phyloP scores from a whole-genome alignment of 2,888 invertebrate genomes.

The Callimorpha dominula region DNA sequence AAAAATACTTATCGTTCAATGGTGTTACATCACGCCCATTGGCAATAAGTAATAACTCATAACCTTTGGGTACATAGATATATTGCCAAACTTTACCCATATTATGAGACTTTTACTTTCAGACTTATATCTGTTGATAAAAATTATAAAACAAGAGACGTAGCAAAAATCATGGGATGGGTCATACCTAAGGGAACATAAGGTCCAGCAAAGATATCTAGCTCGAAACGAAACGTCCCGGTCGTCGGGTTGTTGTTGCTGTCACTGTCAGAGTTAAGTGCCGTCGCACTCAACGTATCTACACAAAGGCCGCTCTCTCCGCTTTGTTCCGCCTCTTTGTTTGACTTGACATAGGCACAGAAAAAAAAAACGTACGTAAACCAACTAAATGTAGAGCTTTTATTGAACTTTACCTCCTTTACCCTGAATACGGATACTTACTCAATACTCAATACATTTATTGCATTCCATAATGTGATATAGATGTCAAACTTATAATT shows the following conservation, averaged over 20 bases:
- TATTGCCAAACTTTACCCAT: slow-evolving; percentile 6
- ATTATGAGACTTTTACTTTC: slow-evolving; percentile 2
- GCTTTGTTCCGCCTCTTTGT: slow-evolving; percentile 85
- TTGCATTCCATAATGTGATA: no score
- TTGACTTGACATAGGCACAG: slow-evolving; percentile 74
- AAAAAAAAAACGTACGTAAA: slow-evolving; percentile 64
- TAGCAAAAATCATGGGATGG: slow-evolving; percentile 16
- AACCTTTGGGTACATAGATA: not conserved
- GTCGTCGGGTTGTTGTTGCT: slow-evolving; percentile 57
- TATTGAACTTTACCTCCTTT: slow-evolving; percentile 51
- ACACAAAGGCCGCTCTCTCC: slow-evolving; percentile 82
- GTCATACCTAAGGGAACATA: slow-evolving; percentile 30
- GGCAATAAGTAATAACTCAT: slow-evolving; percentile 3
- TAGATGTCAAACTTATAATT: no score
- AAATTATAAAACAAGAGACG: slow-evolving; percentile 11
- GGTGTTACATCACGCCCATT: not conserved
- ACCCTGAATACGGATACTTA: slow-evolving; percentile 32
- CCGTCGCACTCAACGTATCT: slow-evolving; percentile 74
- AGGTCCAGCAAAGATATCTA: slow-evolving; percentile 43
- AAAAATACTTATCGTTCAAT: slow-evolving; percentile 11
- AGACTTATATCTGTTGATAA: not conserved
- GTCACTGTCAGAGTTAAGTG: slow-evolving; percentile 79
- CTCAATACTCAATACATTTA: no score
- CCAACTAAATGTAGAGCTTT: slow-evolving; percentile 59
- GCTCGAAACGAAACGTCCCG: slow-evolving; percentile 42